Evolutionary conservation across 2,888 invertebrate species (phyloP), one percentile per base, ranked within the genome.

Genomic region (Caenorhabditis angaria): DNA sequence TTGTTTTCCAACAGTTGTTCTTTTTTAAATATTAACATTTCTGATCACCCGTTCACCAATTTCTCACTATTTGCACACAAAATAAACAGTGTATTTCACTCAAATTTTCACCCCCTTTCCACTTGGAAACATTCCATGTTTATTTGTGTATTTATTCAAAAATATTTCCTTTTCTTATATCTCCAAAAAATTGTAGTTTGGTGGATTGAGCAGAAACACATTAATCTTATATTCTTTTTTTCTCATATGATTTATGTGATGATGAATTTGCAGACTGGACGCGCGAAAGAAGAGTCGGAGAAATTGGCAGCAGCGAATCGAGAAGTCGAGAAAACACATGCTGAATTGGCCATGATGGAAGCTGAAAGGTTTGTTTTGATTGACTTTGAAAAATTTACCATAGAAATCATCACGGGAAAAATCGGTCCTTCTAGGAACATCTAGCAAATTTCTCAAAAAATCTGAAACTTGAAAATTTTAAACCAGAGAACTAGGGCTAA

Each of bases 271-370:
- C 67, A 61, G 66, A 65, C 64, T 58, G 61, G 62, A 25, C 56
- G 62, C 61, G 61, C 65, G 48, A 70, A 70, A 61, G 70, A 73
- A 18, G 65, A 70, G n/a, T 35, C 24, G n/a, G 76, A 73, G 28
- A 65, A 65, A 28, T 51, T 76, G 64, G 58, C 55, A 35, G 32
- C 55, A 20, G 47, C 62, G 63, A 65, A 51, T 54, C 66, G 64
- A 59, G 76, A 79, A 28, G 59, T 70, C 24, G 62, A 77, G 53
- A 79, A 67, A 63, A 63, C 70, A 10, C 68, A 71, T 59, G 65
- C 61, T 51, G 74, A 76, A 56, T 48, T 72, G 68, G 66, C 67
- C 53, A 73, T 67, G 65, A 61, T 66, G 67, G 71, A 72, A 60
- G 65, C 62, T 1, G 70, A 76, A 50, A 61, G 73, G 72, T 72